Evolutionary conservation across 2,888 invertebrate genomes (phyloP).

Genomic region (Dynastes tityus): DNA sequence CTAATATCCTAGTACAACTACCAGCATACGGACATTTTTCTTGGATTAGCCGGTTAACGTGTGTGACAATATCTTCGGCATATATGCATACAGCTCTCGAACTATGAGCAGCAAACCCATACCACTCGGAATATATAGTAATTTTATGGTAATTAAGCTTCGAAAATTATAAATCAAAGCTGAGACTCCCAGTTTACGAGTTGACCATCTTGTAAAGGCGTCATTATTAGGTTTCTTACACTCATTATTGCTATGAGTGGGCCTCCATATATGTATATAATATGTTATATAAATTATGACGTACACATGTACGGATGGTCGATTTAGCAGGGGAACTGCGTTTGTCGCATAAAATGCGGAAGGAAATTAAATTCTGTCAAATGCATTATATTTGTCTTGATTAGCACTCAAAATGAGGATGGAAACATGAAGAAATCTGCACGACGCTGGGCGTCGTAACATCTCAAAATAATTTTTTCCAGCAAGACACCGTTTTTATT

Average conservation of each 20-base stretch:
- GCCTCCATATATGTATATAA: constrained; percentile 44
- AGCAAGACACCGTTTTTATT: too few relatives aligned
- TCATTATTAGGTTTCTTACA: constrained; percentile 60
- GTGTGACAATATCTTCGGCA: constrained; percentile 14
- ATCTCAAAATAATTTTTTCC: too few relatives aligned
- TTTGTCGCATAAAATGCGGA: too few relatives aligned
- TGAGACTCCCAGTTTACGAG: constrained; percentile 55
- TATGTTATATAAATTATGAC: background rate
- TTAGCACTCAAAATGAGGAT: too few relatives aligned
- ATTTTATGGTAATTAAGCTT: constrained; percentile 60
- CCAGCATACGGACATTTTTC: background rate
- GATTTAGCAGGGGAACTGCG: too few relatives aligned
- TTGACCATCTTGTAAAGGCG: constrained; percentile 60
- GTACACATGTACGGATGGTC: background rate
- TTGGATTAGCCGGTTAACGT: constrained; percentile 12
- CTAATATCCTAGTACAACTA: too few relatives aligned
- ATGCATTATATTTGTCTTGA: too few relatives aligned
- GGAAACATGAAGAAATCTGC: too few relatives aligned
- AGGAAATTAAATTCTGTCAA: too few relatives aligned
- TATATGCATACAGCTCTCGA: constrained; percentile 9
- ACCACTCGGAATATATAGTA: constrained; percentile 41
- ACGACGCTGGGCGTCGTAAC: too few relatives aligned
- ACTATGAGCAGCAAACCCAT: constrained; percentile 49
- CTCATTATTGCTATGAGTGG: constrained; percentile 60
- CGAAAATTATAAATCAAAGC: constrained; percentile 60